Evolutionary conservation across 2,113 vertebrate genomes (phyloP), one percentile per base, ranked within the genome.

Genomic region (Gopherus evgoodei): DNA sequence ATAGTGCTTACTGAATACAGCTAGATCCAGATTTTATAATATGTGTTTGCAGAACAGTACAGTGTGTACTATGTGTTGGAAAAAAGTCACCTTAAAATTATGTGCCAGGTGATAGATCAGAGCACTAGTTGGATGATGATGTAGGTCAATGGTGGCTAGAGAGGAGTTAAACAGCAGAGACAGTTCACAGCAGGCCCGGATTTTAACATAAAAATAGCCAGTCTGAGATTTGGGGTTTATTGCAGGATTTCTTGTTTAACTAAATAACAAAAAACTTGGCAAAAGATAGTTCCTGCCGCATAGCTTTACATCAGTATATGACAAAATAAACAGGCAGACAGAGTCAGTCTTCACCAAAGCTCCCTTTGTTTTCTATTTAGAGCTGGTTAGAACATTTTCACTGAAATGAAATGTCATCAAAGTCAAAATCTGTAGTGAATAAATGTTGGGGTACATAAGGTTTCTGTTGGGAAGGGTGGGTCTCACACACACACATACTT

Each of bases 81-180:
- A 62, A 62, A 31, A 52, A 81, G 21, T 91, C 57, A 91, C 62
- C 86, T 94, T 93, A 79, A 93, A 86, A 91, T 35, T 35, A 50
- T 79, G 80, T 84, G 44, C 81, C 65, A 91, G 88, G 38, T 95
- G 53, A 88, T 27, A 83, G 56, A 76, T 76, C 83, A 44, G 42
- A 93, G 52, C 49, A 95, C 19, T 4, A 79, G 21, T 82, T 82
- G 42, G 42, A 81, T 94, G 85, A 85, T 88, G 72, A 78, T 83
- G 89, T 91, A 69, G 90, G 22, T 35, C 57, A 35, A 8, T 88
- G 81, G 84, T 59, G 65, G 81, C 89, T 31, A 9, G 14, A 31
- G 14, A 35, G 29, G 17, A 27, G 12, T 69, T 14, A 86, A 82
- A 81, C 82, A 19, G 72, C 86, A 88, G 72, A 75, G 69, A 49